Percentiles rank a stretch among this genome's conserved stretches.
Conservation (phyloP, 2,797 vertebrate species). For the Heterohyrax brucei region DNA sequence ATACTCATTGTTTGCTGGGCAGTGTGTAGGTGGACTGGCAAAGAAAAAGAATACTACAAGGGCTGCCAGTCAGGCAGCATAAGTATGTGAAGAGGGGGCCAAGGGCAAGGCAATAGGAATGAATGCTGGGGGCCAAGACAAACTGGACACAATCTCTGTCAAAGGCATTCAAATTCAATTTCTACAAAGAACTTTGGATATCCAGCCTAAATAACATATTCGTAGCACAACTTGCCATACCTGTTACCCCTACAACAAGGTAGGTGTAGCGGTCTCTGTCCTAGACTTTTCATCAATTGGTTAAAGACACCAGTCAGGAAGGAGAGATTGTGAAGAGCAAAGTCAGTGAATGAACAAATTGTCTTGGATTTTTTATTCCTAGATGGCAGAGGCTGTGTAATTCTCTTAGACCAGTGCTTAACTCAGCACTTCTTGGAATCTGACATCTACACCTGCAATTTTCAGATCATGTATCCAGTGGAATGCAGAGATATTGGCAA, state of each 20-base stretch:
- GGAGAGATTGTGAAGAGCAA: neutral
- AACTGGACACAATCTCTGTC: neutral
- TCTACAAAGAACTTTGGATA: neutral
- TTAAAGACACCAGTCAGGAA: conserved; percentile 91
- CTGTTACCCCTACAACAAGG: conserved; percentile 92
- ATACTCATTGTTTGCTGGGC: neutral
- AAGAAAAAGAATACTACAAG: neutral
- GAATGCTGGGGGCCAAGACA: neutral
- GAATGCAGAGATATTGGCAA: neutral
- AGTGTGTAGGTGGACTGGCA: neutral
- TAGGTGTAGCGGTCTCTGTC: conserved; percentile 90
- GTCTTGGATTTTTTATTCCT: neutral
- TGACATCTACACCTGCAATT: neutral
- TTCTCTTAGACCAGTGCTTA: neutral
- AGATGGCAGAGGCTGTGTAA: neutral
- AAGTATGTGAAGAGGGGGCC: neutral
- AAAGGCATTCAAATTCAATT: conserved; percentile 38
- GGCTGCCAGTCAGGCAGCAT: neutral
- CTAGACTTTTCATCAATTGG: conserved; percentile 89
- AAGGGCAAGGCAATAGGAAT: neutral
- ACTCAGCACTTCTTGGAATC: neutral
- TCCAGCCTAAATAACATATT: conserved; percentile 8
- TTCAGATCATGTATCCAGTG: neutral
- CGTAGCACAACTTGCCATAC: conserved; percentile 82
- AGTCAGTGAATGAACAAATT: neutral